Percentiles rank a stretch among this genome's conserved stretches.
Evolutionary conservation across 2,113 vertebrate species (phyloP).

Genomic region (Brienomyrus longianalis): DNA sequence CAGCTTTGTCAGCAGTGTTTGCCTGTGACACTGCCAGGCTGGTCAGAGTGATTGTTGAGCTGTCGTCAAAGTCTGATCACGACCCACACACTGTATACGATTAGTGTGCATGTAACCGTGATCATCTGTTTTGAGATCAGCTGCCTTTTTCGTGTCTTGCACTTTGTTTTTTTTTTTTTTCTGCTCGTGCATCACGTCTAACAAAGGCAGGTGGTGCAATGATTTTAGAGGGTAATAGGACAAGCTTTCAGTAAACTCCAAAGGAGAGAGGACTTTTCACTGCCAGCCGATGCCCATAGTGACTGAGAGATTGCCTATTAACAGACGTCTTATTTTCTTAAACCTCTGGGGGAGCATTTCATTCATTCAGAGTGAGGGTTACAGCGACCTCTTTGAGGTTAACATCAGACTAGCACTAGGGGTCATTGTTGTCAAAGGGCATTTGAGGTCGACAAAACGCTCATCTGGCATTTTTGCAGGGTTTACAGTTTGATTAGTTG

Average conservation of each 20-base stretch:
- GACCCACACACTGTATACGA: neutral
- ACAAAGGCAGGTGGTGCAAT: neutral
- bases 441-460: neutral
- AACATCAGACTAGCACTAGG: neutral
- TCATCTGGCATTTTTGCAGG: neutral
- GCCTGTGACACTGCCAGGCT: neutral
- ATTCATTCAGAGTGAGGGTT: neutral
- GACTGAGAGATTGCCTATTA: neutral
- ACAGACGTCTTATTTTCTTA: neutral
- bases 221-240: neutral
- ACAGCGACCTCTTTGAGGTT: neutral
- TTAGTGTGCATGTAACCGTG: neutral
- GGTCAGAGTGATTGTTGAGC: neutral
- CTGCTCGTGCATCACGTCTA: neutral
- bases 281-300: neutral
- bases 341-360: neutral
- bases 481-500: neutral
- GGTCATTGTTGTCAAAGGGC: neutral
- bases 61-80: neutral
- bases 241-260: neutral
- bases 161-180: neutral
- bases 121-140: neutral
- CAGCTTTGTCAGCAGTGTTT: neutral
- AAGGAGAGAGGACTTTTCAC: neutral
- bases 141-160: neutral